Base-by-base conservation (phyloP, 2,888 invertebrate genomes). In the Zaprionus bogoriensis region DNA sequence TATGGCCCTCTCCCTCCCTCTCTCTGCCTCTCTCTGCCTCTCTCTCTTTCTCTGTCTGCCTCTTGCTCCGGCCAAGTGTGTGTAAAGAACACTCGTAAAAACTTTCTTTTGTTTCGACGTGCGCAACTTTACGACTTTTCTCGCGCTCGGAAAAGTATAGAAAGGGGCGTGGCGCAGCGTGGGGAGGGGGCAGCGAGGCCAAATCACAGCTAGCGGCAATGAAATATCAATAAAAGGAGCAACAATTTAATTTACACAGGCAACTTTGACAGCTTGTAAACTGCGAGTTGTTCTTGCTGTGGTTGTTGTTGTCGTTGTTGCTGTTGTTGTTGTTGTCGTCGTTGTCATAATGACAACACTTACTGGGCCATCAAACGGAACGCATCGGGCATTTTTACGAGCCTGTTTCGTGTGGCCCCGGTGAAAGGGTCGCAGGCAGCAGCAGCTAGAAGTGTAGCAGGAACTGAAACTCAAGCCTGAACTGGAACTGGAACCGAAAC, bases 91-190 rank as follows among this genome's bases (percentile, higher is more conserved):
- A 77, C 58, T 84, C 84, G 86, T 84, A 86, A 84, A 81, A 84
- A 87, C 87, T 84, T 84, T 82, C 83, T 73, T 82, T 84, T 87
- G 74, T 80, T 83, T 77, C 67, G 67, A 62, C 77, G 58, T 67
- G 77, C 60, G 74, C 83, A 83, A 80, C 88, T 89, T 89, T 89
- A 89, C 88, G 89, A 89, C 89, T 88, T 87, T 86, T 76, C 77
- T 50, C 59, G 42, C 42, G 23, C 58, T 57, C 32, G 30, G 51
- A 12, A 45, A 70, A 62, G 41, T 36, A 30, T 39, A 19, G 36
- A 17, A 36, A 36, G 17, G 32, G 32, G 32, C 14, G 1, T 17
- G 3, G 3, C 6, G 27, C 0, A 28, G 12, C 22, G 23, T 2
- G 10, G 25, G 12, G 7, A 7, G n/a, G 6, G 14, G 6, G 28